Evolutionary conservation across 2,113 vertebrate genomes (phyloP).

Genomic region (Alligator mississippiensis): DNA sequence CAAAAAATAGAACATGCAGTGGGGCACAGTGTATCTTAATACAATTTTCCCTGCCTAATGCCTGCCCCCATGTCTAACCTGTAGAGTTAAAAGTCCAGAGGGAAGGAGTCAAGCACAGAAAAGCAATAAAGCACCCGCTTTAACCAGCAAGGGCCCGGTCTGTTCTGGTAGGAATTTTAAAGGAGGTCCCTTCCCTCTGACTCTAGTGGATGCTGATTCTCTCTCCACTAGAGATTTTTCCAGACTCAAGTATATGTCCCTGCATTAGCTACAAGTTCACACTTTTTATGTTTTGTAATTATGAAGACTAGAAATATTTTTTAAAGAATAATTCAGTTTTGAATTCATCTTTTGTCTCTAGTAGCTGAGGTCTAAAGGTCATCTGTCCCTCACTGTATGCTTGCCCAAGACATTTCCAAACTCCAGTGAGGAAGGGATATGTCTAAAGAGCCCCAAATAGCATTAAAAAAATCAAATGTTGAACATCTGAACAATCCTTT

Average conservation of each 20-base stretch:
- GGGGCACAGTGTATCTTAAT: no score
- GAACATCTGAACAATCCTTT: slow-evolving; percentile 6
- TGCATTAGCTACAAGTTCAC: not conserved
- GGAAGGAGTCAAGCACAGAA: not conserved
- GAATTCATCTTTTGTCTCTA: not conserved
- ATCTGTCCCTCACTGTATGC: slow-evolving; percentile 32
- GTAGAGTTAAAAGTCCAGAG: not conserved
- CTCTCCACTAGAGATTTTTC: not conserved
- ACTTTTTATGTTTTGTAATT: not conserved
- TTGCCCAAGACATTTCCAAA: slow-evolving; percentile 10
- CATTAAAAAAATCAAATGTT: slow-evolving; percentile 20
- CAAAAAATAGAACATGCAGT: no score
- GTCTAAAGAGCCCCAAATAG: not conserved
- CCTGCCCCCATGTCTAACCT: not conserved
- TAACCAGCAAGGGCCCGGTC: not conserved
- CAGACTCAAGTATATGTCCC: not conserved
- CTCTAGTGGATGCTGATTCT: not conserved
- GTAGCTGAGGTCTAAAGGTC: slow-evolving; percentile 12
- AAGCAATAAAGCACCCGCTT: not conserved
- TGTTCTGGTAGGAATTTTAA: not conserved
- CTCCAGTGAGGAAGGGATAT: not conserved
- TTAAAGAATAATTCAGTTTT: not conserved
- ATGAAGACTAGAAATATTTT: not conserved
- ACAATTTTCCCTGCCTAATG: no score
- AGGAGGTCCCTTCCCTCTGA: not conserved